Evolutionary conservation across 2,888 invertebrate species (phyloP).

Genomic region (Folsomia candida): DNA sequence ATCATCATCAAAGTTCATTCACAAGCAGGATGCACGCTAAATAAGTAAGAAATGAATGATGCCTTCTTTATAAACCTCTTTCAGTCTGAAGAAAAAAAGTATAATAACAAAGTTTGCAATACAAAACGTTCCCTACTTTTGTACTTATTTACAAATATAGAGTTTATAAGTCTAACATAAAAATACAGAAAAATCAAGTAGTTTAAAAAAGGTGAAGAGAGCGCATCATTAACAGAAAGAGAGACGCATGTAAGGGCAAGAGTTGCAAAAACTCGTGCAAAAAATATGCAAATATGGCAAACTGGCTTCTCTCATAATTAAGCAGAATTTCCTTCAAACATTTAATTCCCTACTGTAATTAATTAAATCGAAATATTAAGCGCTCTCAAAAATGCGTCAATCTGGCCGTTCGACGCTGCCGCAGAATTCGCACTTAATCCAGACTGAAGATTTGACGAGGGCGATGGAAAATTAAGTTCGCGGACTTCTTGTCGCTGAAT

Average conservation of each 20-base stretch:
- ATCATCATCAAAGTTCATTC: too few relatives aligned
- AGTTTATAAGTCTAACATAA: neutral
- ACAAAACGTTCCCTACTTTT: neutral
- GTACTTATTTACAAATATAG: neutral
- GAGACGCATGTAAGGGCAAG: too few relatives aligned
- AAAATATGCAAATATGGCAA: neutral
- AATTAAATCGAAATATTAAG: constrained; percentile 52
- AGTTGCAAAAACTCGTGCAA: neutral
- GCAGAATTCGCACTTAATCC: constrained; percentile 20
- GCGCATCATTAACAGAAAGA: neutral
- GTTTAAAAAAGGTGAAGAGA: neutral
- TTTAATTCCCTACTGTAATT: neutral
- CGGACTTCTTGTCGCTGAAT: constrained; percentile 13
- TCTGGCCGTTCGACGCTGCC: constrained; percentile 64
- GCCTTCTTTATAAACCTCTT: neutral
- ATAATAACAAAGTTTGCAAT: neutral
- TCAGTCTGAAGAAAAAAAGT: constrained; percentile 4
- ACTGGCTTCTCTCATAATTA: neutral
- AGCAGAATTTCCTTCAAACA: neutral
- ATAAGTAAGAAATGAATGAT: too few relatives aligned
- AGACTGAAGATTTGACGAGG: constrained; percentile 12
- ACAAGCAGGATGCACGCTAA: too few relatives aligned
- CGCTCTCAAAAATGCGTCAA: constrained; percentile 75
- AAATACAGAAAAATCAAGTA: neutral
- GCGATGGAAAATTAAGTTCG: constrained; percentile 16